These are phyloP conservation scores for Brachynemurus nebulosus DNA, from an alignment of 2,888 invertebrate species.

Conservation along the genomic window DNA sequence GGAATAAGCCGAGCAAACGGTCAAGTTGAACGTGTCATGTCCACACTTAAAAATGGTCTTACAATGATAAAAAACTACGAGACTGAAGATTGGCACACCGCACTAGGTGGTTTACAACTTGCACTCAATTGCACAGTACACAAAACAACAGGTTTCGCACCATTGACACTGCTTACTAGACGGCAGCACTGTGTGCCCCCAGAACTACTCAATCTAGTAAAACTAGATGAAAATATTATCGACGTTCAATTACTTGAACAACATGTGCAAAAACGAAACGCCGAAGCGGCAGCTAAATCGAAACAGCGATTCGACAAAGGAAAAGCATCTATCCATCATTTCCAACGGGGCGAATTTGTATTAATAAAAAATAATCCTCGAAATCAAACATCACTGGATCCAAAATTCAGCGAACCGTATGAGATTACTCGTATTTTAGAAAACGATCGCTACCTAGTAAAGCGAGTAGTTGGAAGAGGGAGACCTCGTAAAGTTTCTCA, in stretches of 20 bases:
- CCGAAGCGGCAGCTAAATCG: no score
- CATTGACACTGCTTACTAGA: constrained; percentile 21
- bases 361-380: constrained; percentile 12
- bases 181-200: no score
- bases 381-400: constrained; percentile 9
- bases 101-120: constrained; percentile 3
- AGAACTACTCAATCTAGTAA: no score
- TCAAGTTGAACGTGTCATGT: constrained; percentile 21
- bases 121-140: constrained; percentile 9
- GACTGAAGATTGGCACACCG: constrained; percentile 20
- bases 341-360: constrained; percentile 10
- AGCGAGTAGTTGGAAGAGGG: no score
- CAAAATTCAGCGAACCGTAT: constrained; percentile 7
- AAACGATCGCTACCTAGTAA: no score
- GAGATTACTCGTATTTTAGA: no score
- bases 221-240: no score
- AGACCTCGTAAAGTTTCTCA: no score
- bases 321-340: constrained; percentile 4
- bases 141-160: constrained; percentile 19
- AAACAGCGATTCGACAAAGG: constrained; percentile 15
- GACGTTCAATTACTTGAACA: no score
- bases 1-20: constrained; percentile 21
- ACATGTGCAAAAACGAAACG: no score
- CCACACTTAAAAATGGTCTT: constrained; percentile 18
- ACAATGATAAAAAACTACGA: constrained; percentile 21